These are phyloP conservation scores for Isaurus tuberculatus DNA, from an alignment of 92 coral and sea anemone species.

Conservation along the genomic window DNA sequence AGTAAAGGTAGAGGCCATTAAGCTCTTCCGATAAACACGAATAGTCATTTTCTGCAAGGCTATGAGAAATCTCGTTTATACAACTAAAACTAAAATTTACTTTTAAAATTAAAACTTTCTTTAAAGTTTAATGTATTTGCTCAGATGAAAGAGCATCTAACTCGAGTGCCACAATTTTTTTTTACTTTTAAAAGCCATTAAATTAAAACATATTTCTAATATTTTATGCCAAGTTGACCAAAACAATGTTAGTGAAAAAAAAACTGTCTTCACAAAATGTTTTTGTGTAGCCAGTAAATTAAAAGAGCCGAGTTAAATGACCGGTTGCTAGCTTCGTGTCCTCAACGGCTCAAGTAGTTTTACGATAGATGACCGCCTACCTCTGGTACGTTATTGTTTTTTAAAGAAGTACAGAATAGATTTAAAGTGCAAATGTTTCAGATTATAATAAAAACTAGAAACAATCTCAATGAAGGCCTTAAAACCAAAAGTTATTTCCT, in stretches of 20 bases:
- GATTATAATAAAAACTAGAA: not conserved
- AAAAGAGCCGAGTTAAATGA: not conserved
- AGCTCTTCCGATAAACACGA: conserved; percentile 5
- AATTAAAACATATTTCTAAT: not conserved
- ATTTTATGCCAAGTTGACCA: too few relatives aligned
- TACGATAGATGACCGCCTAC: not conserved
- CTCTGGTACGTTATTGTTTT: not conserved
- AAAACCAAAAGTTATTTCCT: not conserved
- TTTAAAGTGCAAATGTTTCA: not conserved
- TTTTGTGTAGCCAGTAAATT: too few relatives aligned
- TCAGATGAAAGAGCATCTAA: not conserved
- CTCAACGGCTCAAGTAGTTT: not conserved
- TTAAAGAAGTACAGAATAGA: not conserved
- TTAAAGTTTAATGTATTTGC: not conserved
- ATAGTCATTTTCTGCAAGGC: too few relatives aligned
- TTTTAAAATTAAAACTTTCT: not conserved
- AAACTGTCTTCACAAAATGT: not conserved
- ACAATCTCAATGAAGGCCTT: not conserved
- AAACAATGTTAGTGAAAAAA: too few relatives aligned
- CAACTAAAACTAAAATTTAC: not conserved
- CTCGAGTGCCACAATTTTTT: not conserved
- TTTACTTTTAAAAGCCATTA: not conserved
- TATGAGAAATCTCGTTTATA: not conserved
- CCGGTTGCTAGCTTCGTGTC: not conserved
- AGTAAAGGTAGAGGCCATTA: not conserved